Evolutionary conservation across 53 echinoderm and acorn worm species (phyloP).

Genomic region (Henricia sp.): DNA sequence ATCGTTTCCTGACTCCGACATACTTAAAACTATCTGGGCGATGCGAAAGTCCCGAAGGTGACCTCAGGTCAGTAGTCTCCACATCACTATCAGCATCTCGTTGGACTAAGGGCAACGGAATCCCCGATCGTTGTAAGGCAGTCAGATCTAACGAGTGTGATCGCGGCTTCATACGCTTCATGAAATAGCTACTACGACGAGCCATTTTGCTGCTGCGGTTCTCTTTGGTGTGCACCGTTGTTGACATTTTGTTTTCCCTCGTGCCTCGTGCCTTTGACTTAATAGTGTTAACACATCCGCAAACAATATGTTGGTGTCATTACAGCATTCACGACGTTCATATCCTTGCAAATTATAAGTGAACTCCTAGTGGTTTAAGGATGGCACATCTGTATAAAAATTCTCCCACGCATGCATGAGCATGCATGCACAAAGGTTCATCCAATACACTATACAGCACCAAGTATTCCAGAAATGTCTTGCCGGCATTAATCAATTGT

Average conservation of each 20-base stretch:
- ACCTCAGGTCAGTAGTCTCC: constrained; percentile 57
- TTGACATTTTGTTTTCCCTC: constrained; percentile 5
- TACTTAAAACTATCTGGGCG: constrained; percentile 92
- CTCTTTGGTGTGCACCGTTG: constrained; percentile 57
- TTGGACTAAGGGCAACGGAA: constrained; percentile 66
- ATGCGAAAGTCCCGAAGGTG: constrained; percentile 37
- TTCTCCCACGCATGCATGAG: neutral
- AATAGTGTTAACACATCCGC: neutral
- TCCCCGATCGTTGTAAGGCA: constrained; percentile 80
- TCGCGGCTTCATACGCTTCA: constrained; percentile 75
- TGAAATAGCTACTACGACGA: constrained; percentile 73
- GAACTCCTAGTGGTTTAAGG: no score
- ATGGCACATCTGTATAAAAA: neutral
- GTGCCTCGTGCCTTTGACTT: neutral
- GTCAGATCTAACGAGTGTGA: constrained; percentile 85
- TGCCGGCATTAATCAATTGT: constrained; percentile 45
- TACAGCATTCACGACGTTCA: neutral
- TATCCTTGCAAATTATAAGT: no score
- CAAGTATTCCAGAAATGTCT: constrained; percentile 45
- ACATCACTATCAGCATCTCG: constrained; percentile 86
- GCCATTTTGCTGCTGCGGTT: constrained; percentile 61
- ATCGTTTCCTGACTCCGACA: constrained; percentile 13
- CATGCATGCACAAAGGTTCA: neutral
- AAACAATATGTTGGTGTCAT: neutral
- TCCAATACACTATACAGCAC: neutral